phyloP scores from a whole-genome alignment of 2,113 vertebrate species.

The Gnathonemus longibarbis region DNA sequence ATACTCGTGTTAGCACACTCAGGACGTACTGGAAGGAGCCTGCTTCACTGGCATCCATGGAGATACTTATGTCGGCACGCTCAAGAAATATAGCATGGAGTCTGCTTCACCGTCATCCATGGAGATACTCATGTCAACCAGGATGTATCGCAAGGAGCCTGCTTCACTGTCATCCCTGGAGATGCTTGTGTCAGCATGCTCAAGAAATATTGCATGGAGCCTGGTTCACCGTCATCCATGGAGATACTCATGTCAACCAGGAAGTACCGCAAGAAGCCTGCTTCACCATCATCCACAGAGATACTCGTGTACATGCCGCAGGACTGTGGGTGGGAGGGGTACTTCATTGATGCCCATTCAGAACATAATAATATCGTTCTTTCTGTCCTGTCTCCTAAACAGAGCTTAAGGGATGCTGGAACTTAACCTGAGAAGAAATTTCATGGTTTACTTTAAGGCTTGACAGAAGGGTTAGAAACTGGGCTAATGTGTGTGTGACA shows the following conservation, averaged over 20 bases:
- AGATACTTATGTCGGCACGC: neutral
- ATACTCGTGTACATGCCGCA: neutral
- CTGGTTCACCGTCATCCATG: too few species aligned
- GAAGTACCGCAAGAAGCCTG: neutral
- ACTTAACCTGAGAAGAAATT: constrained; percentile 35
- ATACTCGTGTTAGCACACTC: neutral
- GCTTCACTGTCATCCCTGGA: neutral
- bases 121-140: neutral
- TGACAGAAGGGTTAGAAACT: constrained; percentile 22
- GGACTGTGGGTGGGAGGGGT: neutral
- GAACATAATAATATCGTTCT: constrained; percentile 19
- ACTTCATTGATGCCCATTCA: constrained; percentile 33
- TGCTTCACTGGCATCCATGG: neutral
- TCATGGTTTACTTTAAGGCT: constrained; percentile 28
- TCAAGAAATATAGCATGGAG: neutral
- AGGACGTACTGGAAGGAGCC: neutral
- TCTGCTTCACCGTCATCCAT: neutral
- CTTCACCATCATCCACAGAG: neutral
- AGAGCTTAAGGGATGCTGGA: constrained; percentile 31
- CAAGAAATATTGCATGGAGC: neutral
- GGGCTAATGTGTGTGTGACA: constrained; percentile 23
- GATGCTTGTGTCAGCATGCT: neutral
- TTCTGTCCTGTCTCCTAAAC: constrained; percentile 25
- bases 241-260: neutral
- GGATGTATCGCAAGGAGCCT: neutral